Percentiles rank a stretch among this genome's conserved stretches.
Conservation (phyloP, 2,888 invertebrate genomes). For the Drosophila koepferae region DNA sequence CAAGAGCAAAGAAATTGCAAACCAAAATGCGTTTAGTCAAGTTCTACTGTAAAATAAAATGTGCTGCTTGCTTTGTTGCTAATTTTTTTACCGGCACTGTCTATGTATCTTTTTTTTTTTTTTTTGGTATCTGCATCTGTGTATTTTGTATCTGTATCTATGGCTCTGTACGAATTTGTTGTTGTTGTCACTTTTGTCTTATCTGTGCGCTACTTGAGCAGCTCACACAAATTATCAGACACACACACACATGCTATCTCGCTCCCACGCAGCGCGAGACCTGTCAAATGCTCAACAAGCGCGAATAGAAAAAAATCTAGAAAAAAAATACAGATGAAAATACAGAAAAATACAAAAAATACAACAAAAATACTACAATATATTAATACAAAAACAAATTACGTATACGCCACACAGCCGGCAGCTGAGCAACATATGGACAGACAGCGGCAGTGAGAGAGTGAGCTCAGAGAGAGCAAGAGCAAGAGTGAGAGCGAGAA, state of each 20-base stretch:
- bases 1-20: no score
- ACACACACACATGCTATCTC: background rate
- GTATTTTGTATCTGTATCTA: slow-evolving; percentile 10
- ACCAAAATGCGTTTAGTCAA: no score
- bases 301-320: slow-evolving; percentile 1
- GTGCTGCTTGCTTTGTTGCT: no score
- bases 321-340: no score
- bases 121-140: slow-evolving; percentile 9
- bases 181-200: slow-evolving; percentile 23
- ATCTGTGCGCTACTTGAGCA: slow-evolving; percentile 41
- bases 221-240: slow-evolving; percentile 22
- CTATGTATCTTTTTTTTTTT: background rate
- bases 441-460: background rate
- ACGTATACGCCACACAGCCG: slow-evolving; percentile 35
- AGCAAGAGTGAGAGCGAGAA: background rate
- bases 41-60: no score
- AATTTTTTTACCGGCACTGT: no score
- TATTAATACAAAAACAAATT: slow-evolving; percentile 30
- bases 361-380: slow-evolving; percentile 1
- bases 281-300: slow-evolving; percentile 34
- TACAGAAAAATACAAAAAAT: no score
- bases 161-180: background rate
- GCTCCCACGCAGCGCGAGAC: slow-evolving; percentile 1
- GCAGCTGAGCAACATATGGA: slow-evolving; percentile 19
- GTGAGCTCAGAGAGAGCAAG: no score